Evolutionary conservation across 1,140 invertebrate species (phyloP).

Genomic region (Anastrepha ludens): DNA sequence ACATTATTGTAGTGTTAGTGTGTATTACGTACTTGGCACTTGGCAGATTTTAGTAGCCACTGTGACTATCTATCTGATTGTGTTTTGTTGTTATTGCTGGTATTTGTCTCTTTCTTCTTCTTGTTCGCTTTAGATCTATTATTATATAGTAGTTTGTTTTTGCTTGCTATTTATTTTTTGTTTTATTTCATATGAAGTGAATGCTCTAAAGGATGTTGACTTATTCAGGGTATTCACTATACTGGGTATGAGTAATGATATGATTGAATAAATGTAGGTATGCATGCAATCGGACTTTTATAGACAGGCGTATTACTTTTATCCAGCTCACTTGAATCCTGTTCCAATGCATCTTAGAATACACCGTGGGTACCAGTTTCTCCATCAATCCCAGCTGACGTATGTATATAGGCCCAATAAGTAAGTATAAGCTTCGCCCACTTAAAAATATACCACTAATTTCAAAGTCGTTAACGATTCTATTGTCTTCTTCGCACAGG

Average conservation of each 20-base stretch:
- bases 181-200: slow-evolving; percentile 33
- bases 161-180: not conserved
- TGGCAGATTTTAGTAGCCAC: not conserved
- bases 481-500: too few species aligned
- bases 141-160: slow-evolving; percentile 1
- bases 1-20: not conserved
- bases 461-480: too few species aligned
- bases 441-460: too few species aligned
- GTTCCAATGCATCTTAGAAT: too few species aligned
- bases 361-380: too few species aligned
- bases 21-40: not conserved
- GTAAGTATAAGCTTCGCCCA: too few species aligned
- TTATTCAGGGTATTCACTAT: slow-evolving; percentile 26
- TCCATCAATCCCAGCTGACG: too few species aligned
- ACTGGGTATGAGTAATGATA: not conserved
- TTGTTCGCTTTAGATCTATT: slow-evolving; percentile 3
- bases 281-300: too few species aligned
- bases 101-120: not conserved
- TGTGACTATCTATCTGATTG: slow-evolving; percentile 14
- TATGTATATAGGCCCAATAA: too few species aligned
- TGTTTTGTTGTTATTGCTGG: not conserved
- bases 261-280: too few species aligned
- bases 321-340: too few species aligned
- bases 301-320: too few species aligned
- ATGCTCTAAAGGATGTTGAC: slow-evolving; percentile 53